Percentiles rank a stretch among this genome's conserved stretches.
Evolutionary conservation across 2,797 vertebrate species (phyloP).

Genomic region (Antennarius maculatus): DNA sequence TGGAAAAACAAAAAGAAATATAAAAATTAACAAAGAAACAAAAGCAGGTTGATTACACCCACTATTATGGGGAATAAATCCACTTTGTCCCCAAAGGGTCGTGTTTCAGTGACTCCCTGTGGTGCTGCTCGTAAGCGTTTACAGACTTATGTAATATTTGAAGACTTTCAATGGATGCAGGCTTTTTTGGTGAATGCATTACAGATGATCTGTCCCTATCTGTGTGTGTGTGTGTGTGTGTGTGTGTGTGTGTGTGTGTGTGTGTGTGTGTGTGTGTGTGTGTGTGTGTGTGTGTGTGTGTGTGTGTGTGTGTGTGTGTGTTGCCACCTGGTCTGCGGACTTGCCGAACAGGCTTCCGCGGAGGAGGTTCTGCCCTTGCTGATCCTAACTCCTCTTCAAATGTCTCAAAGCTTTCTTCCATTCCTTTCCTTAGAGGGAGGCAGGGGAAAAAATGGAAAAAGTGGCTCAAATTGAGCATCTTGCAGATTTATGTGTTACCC

Average conservation of each 20-base stretch:
- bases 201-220: slow-evolving; percentile 30
- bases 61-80: slow-evolving; percentile 48
- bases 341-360: slow-evolving; percentile 73
- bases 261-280: slow-evolving; percentile 43
- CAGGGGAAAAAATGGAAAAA: not conserved
- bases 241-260: slow-evolving; percentile 31
- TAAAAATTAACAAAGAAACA: no score
- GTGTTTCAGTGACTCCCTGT: slow-evolving; percentile 58
- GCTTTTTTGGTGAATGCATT: slow-evolving; percentile 35
- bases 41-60: not conserved
- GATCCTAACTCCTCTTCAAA: slow-evolving; percentile 81
- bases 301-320: slow-evolving; percentile 34
- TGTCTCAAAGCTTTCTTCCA: slow-evolving; percentile 82
- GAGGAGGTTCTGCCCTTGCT: slow-evolving; percentile 68
- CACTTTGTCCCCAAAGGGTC: slow-evolving; percentile 49
- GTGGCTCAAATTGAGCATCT: not conserved
- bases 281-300: slow-evolving; percentile 27
- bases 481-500: not conserved
- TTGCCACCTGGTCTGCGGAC: slow-evolving; percentile 72
- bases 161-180: slow-evolving; percentile 17
- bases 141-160: slow-evolving; percentile 57
- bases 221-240: slow-evolving; percentile 13
- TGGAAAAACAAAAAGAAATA: slow-evolving; percentile 17
- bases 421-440: slow-evolving; percentile 43
- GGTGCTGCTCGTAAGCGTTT: slow-evolving; percentile 59